These are phyloP conservation scores for Drosophila tripunctata DNA, from an alignment of 2,888 invertebrate species.

Conservation along the genomic window DNA sequence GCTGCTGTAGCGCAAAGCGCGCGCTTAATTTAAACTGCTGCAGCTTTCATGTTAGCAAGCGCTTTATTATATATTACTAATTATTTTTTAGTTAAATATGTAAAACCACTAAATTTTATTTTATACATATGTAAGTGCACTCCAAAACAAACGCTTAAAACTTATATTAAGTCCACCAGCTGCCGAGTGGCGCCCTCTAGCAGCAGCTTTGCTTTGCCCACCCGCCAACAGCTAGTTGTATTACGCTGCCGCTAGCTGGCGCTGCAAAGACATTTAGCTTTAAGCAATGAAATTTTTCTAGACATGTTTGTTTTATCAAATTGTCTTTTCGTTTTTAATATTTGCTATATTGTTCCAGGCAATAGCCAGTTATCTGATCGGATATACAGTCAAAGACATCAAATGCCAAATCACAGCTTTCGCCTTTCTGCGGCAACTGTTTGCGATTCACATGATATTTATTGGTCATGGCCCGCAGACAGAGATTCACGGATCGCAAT, in stretches of 20 bases:
- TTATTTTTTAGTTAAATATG: background rate
- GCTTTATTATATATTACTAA: background rate
- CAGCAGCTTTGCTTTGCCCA: background rate
- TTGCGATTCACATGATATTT: slow-evolving; percentile 82
- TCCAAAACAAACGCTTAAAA: background rate
- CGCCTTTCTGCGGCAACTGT: slow-evolving; percentile 86
- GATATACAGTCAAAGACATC: slow-evolving; percentile 92
- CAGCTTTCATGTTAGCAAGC: background rate
- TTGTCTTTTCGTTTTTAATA: slow-evolving; percentile 38
- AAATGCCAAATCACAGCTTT: slow-evolving; percentile 90
- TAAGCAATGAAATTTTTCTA: no score
- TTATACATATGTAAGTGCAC: background rate
- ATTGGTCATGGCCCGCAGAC: slow-evolving; percentile 85
- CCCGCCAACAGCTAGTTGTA: background rate
- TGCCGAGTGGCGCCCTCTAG: slow-evolving; percentile 21
- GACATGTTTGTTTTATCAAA: background rate
- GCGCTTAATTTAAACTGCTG: background rate
- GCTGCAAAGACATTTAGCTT: background rate
- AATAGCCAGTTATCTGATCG: slow-evolving; percentile 90
- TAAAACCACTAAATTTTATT: background rate
- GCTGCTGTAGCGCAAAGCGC: background rate
- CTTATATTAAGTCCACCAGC: background rate
- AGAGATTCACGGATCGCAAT: slow-evolving; percentile 88
- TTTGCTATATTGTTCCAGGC: slow-evolving; percentile 85
- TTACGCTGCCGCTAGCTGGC: slow-evolving; percentile 11